phyloP scores from a whole-genome alignment of 35 echinoderm and acorn worm species.

The Ophioderma brevispina region DNA sequence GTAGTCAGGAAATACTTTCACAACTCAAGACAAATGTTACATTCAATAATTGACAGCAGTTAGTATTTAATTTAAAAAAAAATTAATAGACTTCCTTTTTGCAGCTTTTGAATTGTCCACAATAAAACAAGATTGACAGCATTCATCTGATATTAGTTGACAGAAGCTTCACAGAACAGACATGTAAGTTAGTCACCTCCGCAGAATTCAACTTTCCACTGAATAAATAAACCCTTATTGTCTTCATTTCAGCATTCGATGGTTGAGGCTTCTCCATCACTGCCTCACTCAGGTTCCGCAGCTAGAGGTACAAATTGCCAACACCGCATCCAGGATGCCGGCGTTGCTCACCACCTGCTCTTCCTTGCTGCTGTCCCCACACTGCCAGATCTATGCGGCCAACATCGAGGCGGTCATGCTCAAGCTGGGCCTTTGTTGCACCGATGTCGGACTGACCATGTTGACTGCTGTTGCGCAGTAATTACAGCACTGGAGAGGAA shows the following conservation, averaged over 20 bases:
- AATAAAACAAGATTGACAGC: too few species aligned
- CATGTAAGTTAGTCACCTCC: too few species aligned
- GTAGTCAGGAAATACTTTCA: too few species aligned
- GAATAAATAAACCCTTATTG: too few species aligned
- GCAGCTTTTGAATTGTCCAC: too few species aligned
- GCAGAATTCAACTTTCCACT: too few species aligned
- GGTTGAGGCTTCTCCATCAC: conserved; percentile 88
- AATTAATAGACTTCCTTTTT: too few species aligned
- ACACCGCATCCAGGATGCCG: conserved; percentile 65
- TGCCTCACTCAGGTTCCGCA: conserved; percentile 70
- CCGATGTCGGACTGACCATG: conserved; percentile 85
- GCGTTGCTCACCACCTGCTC: conserved; percentile 90
- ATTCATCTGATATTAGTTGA: too few species aligned
- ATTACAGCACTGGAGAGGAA: conserved; percentile 45
- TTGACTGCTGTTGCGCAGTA: conserved; percentile 88
- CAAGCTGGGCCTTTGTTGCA: conserved; percentile 73
- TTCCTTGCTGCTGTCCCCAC: conserved; percentile 80
- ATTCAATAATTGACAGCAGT: too few species aligned
- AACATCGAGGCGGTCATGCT: conserved; percentile 89
- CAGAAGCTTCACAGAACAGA: too few species aligned
- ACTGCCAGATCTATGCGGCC: conserved; percentile 64
- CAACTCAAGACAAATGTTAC: too few species aligned
- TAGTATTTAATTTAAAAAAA: too few species aligned
- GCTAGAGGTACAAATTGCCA: conserved; percentile 52
- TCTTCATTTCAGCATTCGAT: conserved; percentile 66